Conservation (phyloP, 2,797 vertebrate species). For the Parauchenoglanis punctatus region DNA sequence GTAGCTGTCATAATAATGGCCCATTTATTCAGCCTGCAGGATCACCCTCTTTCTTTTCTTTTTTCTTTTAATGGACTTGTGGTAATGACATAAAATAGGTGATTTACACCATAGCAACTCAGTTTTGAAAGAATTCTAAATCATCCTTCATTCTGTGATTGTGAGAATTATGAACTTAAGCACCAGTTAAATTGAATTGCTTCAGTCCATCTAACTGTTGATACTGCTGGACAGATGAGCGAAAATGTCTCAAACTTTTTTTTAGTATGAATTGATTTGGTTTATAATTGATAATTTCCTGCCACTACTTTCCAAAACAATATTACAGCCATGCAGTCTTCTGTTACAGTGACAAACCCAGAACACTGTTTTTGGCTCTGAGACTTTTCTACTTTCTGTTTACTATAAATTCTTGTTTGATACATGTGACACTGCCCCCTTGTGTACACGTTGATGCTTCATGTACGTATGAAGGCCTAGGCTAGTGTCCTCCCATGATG, state of each 20-base stretch:
- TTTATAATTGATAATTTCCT: neutral
- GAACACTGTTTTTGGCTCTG: neutral
- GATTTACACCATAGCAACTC: constrained; percentile 1
- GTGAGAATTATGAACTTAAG: neutral
- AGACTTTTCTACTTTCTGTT: neutral
- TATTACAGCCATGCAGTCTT: neutral
- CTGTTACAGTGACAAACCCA: neutral
- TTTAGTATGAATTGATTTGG: neutral
- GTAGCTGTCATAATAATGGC: neutral
- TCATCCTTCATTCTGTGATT: neutral
- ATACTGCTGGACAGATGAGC: neutral
- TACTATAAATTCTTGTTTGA: neutral
- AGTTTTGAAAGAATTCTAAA: neutral
- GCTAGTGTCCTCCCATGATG: neutral
- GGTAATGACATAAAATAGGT: neutral
- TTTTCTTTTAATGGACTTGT: neutral
- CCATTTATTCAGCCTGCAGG: neutral
- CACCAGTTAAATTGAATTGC: neutral
- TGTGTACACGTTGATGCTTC: neutral
- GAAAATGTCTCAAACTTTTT: neutral
- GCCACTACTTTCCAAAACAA: neutral
- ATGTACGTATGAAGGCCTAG: no score
- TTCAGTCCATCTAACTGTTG: neutral
- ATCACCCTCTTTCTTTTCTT: neutral
- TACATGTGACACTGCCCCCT: constrained; percentile 8